Evolutionary conservation across 2,113 vertebrate species (phyloP).

Genomic region (Melanerpes aurifrons): DNA sequence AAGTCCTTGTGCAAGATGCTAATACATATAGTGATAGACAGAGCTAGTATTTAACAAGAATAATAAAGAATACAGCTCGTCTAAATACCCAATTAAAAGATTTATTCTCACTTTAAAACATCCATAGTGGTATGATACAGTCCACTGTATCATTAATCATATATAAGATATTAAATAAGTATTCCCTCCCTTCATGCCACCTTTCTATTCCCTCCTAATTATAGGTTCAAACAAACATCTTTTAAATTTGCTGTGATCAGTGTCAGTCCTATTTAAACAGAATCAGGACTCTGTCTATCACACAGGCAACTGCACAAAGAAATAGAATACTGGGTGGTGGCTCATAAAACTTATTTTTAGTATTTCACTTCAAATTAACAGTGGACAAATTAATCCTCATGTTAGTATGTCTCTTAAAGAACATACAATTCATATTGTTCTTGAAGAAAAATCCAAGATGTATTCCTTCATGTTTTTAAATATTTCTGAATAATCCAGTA

Average conservation of each 20-base stretch:
- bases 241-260: background rate
- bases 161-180: background rate
- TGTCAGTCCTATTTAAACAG: background rate
- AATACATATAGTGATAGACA: slow-evolving; percentile 56
- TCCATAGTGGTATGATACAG: background rate
- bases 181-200: background rate
- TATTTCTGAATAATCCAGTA: background rate
- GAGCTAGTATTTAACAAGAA: slow-evolving; percentile 44
- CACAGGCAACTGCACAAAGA: background rate
- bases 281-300: background rate
- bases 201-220: background rate
- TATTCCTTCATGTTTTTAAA: background rate
- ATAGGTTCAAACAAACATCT: background rate
- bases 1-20: slow-evolving; percentile 57
- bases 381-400: background rate
- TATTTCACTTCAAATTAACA: background rate
- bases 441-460: background rate
- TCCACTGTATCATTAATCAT: background rate
- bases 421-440: background rate
- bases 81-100: slow-evolving; percentile 43
- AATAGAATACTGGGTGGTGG: background rate
- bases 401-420: background rate
- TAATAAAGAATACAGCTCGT: slow-evolving; percentile 9
- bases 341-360: background rate
- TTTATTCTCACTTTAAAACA: slow-evolving; percentile 3